Percentiles rank a stretch among this genome's conserved stretches.
phyloP scores from a whole-genome alignment of 2,113 vertebrate genomes.

The Isurus oxyrinchus region DNA sequence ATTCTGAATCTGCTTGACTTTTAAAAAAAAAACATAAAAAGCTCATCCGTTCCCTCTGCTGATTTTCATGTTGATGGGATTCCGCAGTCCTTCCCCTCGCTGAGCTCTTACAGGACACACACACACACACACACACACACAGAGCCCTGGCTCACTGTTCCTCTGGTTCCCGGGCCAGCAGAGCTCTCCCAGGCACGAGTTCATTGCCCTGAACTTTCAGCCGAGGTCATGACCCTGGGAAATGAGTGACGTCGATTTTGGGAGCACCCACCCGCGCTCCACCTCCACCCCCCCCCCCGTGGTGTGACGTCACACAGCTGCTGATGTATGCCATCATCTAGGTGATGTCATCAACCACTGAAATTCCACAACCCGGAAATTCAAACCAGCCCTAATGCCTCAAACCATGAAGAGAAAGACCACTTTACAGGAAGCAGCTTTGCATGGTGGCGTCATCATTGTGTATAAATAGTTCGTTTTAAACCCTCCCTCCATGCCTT shows the following conservation, averaged over 20 bases:
- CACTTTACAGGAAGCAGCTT: neutral
- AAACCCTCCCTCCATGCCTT: neutral
- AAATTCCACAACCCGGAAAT: neutral
- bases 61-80: neutral
- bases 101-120: neutral
- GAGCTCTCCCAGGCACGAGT: neutral
- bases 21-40: neutral
- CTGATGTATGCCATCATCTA: neutral
- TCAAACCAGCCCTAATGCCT: neutral
- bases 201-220: neutral
- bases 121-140: neutral
- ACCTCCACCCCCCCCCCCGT: neutral
- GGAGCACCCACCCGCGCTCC: neutral
- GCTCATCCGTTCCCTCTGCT: neutral
- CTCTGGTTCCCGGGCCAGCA: neutral
- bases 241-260: neutral
- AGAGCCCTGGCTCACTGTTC: neutral
- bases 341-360: neutral
- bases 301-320: neutral
- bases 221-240: slow-evolving; percentile 10
- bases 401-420: neutral
- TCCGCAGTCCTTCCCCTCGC: neutral
- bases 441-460: neutral
- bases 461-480: neutral
- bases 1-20: neutral